Conservation (phyloP, 2,888 invertebrate species). For the Schizaphis graminum region DNA sequence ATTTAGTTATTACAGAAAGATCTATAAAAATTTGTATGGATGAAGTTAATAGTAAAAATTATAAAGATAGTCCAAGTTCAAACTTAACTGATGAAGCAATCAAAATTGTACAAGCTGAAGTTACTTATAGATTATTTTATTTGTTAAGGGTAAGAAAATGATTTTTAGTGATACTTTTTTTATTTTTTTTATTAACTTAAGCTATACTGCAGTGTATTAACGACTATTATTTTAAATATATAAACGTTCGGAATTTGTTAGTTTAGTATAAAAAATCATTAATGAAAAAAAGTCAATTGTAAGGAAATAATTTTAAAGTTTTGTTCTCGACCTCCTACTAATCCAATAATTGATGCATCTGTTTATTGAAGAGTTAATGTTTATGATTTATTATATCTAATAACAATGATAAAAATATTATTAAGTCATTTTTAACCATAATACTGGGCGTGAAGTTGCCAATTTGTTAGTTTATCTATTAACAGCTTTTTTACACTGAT, state of each 20-base stretch:
- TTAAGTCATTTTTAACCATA: background rate
- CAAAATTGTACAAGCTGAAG: background rate
- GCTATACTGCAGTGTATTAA: background rate
- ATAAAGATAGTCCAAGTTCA: background rate
- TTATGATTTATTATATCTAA: background rate
- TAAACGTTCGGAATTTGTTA: background rate
- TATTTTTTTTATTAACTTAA: background rate
- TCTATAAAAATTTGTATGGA: slow-evolving; percentile 42
- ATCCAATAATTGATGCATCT: background rate
- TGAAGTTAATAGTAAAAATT: slow-evolving; percentile 25
- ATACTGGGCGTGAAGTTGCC: background rate
- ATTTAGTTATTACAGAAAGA: slow-evolving; percentile 39
- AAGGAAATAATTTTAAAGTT: too few species aligned
- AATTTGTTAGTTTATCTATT: background rate
- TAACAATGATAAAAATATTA: background rate
- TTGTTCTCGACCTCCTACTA: background rate
- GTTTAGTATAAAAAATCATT: background rate
- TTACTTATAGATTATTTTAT: slow-evolving; percentile 54
- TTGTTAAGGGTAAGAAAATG: slow-evolving; percentile 50
- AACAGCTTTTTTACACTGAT: background rate
- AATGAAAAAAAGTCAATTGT: background rate
- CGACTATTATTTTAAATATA: background rate
- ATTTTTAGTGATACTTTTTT: background rate
- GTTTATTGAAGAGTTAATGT: background rate
- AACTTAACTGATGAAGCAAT: background rate